Conservation (phyloP, 2,113 vertebrate genomes). For the Emydura subglobosa region DNA sequence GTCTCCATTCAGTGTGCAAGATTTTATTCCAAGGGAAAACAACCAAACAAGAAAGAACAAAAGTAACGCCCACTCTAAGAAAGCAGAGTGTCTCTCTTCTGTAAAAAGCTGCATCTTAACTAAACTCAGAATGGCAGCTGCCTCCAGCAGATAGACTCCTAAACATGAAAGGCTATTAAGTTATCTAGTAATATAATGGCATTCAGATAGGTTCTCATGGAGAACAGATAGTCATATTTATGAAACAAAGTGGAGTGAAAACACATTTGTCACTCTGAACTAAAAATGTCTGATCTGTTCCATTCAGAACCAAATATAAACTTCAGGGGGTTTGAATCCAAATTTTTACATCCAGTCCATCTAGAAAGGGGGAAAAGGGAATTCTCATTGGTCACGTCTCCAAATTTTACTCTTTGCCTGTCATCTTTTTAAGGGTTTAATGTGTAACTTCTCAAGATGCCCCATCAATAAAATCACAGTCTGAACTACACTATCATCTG, state of each 20-base stretch:
- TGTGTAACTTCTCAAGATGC: not conserved
- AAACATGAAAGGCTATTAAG: not conserved
- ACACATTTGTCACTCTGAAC: not conserved
- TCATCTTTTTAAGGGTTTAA: not conserved
- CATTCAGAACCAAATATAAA: not conserved
- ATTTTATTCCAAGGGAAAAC: not conserved
- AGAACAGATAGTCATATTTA: not conserved
- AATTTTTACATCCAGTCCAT: not conserved
- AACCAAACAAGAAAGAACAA: not conserved
- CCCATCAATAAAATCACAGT: not conserved
- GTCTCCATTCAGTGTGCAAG: not conserved
- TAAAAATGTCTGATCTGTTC: not conserved
- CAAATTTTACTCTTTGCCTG: conserved; percentile 31
- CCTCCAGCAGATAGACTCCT: not conserved
- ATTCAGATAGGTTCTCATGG: not conserved
- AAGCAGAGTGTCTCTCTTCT: not conserved
- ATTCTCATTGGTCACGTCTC: not conserved
- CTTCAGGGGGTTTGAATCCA: conserved; percentile 22
- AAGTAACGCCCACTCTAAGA: not conserved
- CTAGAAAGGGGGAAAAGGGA: conserved; percentile 1
- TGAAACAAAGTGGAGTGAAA: conserved; percentile 5
- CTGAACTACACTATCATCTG: not conserved
- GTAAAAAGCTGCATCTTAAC: not conserved
- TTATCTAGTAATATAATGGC: not conserved
- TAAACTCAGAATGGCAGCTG: not conserved